Base-by-base conservation (phyloP, 2,888 invertebrate species). In the Mimachlamys varia region DNA sequence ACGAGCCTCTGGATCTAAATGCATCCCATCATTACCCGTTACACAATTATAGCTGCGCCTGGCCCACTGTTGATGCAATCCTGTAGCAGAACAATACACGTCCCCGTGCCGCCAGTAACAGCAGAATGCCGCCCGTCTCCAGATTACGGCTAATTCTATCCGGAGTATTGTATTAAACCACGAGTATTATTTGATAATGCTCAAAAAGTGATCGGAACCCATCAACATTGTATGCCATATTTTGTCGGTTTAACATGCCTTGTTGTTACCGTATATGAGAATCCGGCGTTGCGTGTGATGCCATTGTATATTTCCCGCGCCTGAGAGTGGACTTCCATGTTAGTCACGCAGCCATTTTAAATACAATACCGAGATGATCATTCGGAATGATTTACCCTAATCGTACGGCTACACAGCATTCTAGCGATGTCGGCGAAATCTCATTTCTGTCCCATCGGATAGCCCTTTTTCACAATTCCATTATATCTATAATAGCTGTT, bases 21-120 rank as follows among this genome's bases (percentile, higher is more conserved):
- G 27, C 62, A 62, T 22, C 62, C 22, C 62, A 62, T 62, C 62
- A 62, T 62, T 62, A 62, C 62, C 62, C 62, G 62, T 62, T 62
- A 62, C 27, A 76, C 76, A 76, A 76, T 33, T 76, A 33, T 76
- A 76, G 12, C 15, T 27, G 27, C 4, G 27, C 76, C 33, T 76
- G 76, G 27, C 33, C 27, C 27, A n/a, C 62, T 62, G 62, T 19
- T 62, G 62, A 62, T 62, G 62, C 62, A 62, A 62, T 27, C 62
- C 62, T 62, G 62, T 27, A 62, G 22, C n/a, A 4, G 76, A 76
- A 33, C 76, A 33, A 76, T 76, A 33, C 76, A 12, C 27, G 27
- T 5, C 12, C 12, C 76, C 33, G 33, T 76, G 33, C 27, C 27
- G 76, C 27, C 22, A 76, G 27, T 76, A 17, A 33, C 12, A 33